A percentile compares a stretch with the other conserved stretches of the same genome.
Conservation (phyloP, 1,140 invertebrate species). For the Trichonephila inaurata region DNA sequence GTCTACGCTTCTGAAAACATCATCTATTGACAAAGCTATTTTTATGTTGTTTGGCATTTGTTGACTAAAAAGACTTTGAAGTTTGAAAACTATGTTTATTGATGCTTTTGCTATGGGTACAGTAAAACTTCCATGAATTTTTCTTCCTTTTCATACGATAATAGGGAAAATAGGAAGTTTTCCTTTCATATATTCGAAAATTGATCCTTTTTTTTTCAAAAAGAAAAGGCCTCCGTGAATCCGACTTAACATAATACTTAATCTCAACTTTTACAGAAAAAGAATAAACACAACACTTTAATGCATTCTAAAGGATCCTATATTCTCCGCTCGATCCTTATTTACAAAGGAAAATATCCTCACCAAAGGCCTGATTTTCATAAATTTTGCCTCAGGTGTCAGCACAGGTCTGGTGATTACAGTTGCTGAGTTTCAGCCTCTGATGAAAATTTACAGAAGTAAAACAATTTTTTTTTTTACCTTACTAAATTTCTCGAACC, state of each 20-base stretch:
- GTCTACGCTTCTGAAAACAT: no score
- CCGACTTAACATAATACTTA: background rate
- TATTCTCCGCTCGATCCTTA: background rate
- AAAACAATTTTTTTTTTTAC: background rate
- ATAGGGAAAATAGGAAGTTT: no score
- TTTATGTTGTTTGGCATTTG: no score
- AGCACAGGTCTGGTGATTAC: background rate
- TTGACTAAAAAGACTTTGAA: no score
- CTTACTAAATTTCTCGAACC: background rate
- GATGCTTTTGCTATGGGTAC: no score
- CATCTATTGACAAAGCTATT: no score
- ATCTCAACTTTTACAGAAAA: background rate
- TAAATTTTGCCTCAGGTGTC: background rate
- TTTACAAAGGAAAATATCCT: background rate
- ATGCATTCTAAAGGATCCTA: background rate
- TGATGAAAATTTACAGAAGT: background rate
- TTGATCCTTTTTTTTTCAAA: no score
- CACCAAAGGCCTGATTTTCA: background rate
- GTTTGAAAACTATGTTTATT: no score
- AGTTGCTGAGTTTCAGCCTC: background rate
- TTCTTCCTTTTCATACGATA: no score
- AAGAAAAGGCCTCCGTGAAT: no score
- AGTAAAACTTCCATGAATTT: no score
- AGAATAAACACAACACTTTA: background rate
- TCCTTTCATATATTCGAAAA: no score